Evolutionary conservation across 2,888 invertebrate genomes (phyloP), one percentile per base, ranked within the genome.

Genomic region (Vesta saturnalis): DNA sequence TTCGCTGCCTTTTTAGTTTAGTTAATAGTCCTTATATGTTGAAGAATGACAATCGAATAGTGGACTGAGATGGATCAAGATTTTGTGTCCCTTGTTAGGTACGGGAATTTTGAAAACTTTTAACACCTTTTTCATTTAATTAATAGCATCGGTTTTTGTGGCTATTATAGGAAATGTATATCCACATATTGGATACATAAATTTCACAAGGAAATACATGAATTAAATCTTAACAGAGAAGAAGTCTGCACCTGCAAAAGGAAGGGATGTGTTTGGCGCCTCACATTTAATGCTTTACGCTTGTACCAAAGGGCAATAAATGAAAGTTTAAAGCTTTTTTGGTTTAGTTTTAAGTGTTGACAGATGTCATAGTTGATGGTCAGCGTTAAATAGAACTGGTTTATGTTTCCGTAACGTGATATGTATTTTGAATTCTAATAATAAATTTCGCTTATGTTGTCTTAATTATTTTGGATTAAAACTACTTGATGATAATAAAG

Each of bases 1-100:
- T 72, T 64, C 64, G 55, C 54, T 68, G 61, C 69, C 69, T 72
- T 68, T 70, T 68, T 18, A 23, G 57, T 60, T 60, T 64, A 64
- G n/a, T 46, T 64, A 58, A 57, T 64, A 30, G 58, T 19, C 19
- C 52, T 21, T 52, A 19, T 19, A 21, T 52, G 12, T 30, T 54
- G 35, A 15, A 61, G 54, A 39, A 61, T 21, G 60, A 52, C n/a
- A 54, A 35, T 60, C 39, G 39, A 39, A 39, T n/a, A n/a, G 39
- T 39, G 8, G n/a, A n/a, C n/a, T n/a, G n/a, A n/a, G n/a, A n/a
- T n/a, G n/a, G n/a, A n/a, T n/a, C n/a, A n/a, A n/a, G n/a, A n/a
- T n/a, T n/a, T n/a, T n/a, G n/a, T n/a, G n/a, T n/a, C n/a, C n/a
- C n/a, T n/a, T n/a, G n/a, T n/a, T 39, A 39, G n/a, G 39, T 39